Evolutionary conservation across 1,140 invertebrate species (phyloP).

Genomic region (Leptinotarsa undecemlineata): DNA sequence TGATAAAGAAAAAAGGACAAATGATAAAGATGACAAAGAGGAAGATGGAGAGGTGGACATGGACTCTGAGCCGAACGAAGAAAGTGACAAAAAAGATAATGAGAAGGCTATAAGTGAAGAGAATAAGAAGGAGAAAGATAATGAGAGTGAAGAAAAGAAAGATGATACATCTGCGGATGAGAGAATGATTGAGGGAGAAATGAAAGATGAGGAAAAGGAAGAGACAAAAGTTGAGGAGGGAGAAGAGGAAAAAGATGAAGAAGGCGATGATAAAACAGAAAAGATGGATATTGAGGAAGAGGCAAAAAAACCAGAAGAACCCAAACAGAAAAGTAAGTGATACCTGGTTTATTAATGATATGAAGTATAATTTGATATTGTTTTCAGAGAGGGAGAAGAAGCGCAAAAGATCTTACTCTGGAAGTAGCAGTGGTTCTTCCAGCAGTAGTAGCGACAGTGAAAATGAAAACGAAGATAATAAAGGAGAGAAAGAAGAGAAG

Average conservation of each 20-base stretch:
- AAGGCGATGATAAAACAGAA: slow-evolving; percentile 44
- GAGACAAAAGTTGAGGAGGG: slow-evolving; percentile 37
- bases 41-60: slow-evolving; percentile 46
- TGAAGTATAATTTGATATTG: background rate
- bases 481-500: slow-evolving; percentile 28
- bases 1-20: slow-evolving; percentile 48
- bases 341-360: background rate
- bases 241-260: slow-evolving; percentile 42
- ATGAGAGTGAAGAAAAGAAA: slow-evolving; percentile 34
- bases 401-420: slow-evolving; percentile 53
- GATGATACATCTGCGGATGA: slow-evolving; percentile 35
- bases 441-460: slow-evolving; percentile 54
- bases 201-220: slow-evolving; percentile 36
- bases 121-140: slow-evolving; percentile 40
- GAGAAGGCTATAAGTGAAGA: slow-evolving; percentile 51
- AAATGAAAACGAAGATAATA: slow-evolving; percentile 42
- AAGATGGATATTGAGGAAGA: slow-evolving; percentile 36
- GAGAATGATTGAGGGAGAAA: slow-evolving; percentile 45
- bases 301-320: slow-evolving; percentile 31
- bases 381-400: slow-evolving; percentile 45
- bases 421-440: slow-evolving; percentile 53
- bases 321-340: background rate
- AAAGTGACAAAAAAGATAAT: slow-evolving; percentile 44
- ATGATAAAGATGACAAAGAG: slow-evolving; percentile 40
- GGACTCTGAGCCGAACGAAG: slow-evolving; percentile 42